Conservation (phyloP, 2,113 vertebrate species). For the Bubo bubo region DNA sequence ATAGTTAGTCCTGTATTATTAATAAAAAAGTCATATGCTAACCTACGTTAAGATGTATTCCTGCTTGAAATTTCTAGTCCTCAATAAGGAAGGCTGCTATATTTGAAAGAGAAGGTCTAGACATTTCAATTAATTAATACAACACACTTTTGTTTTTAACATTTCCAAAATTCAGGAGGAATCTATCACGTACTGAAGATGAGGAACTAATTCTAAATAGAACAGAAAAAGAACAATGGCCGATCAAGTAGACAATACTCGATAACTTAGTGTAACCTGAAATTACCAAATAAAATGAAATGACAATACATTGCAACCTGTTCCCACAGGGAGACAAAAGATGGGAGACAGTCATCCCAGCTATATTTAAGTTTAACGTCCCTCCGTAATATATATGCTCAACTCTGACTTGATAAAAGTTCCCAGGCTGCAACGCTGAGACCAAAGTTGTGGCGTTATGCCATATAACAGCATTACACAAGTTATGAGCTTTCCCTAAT, state of each 20-base stretch:
- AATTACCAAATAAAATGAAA: not conserved
- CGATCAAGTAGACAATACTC: not conserved
- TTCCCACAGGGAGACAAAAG: not conserved
- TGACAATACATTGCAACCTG: not conserved
- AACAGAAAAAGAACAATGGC: not conserved
- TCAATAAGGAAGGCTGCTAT: not conserved
- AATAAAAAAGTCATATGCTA: not conserved
- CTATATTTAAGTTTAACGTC: not conserved
- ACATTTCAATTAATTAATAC: not conserved
- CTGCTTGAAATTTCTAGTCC: not conserved
- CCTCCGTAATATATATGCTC: not conserved
- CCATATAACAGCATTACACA: not conserved
- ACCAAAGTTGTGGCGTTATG: not conserved
- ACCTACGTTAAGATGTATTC: not conserved
- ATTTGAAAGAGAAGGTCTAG: not conserved
- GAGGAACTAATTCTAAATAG: not conserved
- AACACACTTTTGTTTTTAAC: not conserved
- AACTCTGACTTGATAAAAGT: not conserved
- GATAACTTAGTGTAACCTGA: rapidly evolving
- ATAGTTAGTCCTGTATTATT: not conserved
- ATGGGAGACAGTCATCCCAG: not conserved
- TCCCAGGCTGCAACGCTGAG: not conserved
- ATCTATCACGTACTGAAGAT: not conserved
- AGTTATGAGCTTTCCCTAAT: not conserved
- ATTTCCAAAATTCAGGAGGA: too few relatives aligned